These are phyloP conservation scores for Mayetiola destructor DNA, from an alignment of 2,888 invertebrate species.

Conservation along the genomic window DNA sequence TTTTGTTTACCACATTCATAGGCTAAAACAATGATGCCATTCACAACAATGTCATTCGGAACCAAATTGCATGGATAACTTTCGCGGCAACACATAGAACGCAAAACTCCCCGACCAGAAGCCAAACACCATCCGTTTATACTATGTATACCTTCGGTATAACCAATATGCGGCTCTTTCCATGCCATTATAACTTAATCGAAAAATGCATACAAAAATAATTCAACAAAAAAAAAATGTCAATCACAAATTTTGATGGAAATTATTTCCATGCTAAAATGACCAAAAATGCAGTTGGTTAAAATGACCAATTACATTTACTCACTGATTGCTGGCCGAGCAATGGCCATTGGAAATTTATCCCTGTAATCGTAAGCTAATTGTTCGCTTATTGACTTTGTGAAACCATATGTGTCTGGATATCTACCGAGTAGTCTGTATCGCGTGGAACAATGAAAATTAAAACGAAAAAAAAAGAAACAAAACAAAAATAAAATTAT, in stretches of 20 bases:
- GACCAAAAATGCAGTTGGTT: background rate
- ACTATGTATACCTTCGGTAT: slow-evolving; percentile 13
- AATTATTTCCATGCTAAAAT: background rate
- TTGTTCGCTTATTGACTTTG: slow-evolving; percentile 71
- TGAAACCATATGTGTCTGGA: slow-evolving; percentile 83
- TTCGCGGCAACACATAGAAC: background rate
- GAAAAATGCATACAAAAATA: too few relatives aligned
- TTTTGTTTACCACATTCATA: background rate
- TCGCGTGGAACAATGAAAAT: background rate
- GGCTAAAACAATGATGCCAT: slow-evolving; percentile 13
- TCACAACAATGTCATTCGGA: slow-evolving; percentile 11
- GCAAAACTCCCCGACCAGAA: slow-evolving; percentile 5
- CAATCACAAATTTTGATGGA: background rate
- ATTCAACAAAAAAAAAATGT: background rate
- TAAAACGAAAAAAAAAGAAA: background rate
- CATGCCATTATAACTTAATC: background rate
- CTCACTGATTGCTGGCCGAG: slow-evolving; percentile 73
- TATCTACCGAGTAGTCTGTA: slow-evolving; percentile 47
- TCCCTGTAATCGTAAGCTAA: slow-evolving; percentile 51
- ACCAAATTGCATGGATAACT: slow-evolving; percentile 13
- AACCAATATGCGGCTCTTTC: slow-evolving; percentile 14
- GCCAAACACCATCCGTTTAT: slow-evolving; percentile 14
- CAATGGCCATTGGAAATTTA: slow-evolving; percentile 58
- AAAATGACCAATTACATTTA: slow-evolving; percentile 16
- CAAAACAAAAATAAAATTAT: background rate